phyloP scores from a whole-genome alignment of 2,797 vertebrate genomes.

The Anniella stebbinsi region DNA sequence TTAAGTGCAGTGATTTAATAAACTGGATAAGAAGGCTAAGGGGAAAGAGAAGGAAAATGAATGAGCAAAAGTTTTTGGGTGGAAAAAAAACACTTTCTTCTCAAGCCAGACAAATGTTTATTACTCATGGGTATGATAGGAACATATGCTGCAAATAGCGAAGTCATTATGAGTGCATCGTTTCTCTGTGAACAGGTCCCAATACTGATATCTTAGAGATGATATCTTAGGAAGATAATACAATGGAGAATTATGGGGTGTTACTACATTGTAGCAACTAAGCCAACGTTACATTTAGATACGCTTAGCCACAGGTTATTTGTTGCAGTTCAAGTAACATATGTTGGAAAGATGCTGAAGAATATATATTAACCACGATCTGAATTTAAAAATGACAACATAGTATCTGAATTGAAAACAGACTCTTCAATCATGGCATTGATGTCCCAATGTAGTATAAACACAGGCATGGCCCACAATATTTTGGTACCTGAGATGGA shows the following conservation, averaged over 20 bases:
- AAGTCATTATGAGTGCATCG: slow-evolving; percentile 23
- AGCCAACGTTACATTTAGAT: slow-evolving; percentile 64
- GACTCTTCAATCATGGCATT: background rate
- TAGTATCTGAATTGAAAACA: slow-evolving; percentile 1
- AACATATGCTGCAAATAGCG: slow-evolving; percentile 39
- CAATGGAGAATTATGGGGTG: slow-evolving; percentile 32
- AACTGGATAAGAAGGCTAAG: slow-evolving; percentile 56
- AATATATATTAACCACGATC: background rate
- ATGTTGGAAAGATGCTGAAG: slow-evolving; percentile 13
- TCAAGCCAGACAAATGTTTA: slow-evolving; percentile 49
- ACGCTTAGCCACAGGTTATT: slow-evolving; percentile 65
- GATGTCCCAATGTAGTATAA: background rate
- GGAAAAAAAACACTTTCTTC: slow-evolving; percentile 55
- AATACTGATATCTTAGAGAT: slow-evolving; percentile 32
- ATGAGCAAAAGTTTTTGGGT: slow-evolving; percentile 61
- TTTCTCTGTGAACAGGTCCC: slow-evolving; percentile 11
- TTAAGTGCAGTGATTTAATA: slow-evolving; percentile 68
- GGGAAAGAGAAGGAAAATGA: background rate
- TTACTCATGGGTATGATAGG: slow-evolving; percentile 30
- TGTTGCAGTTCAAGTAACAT: slow-evolving; percentile 41
- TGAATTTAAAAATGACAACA: background rate
- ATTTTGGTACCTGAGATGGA: background rate
- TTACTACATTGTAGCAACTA: background rate
- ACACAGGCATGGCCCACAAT: background rate
- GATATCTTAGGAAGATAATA: slow-evolving; percentile 46